Percentiles rank a stretch among this genome's conserved stretches.
Evolutionary conservation across 2,888 invertebrate species (phyloP).

Genomic region (Malthinus flaveolus): DNA sequence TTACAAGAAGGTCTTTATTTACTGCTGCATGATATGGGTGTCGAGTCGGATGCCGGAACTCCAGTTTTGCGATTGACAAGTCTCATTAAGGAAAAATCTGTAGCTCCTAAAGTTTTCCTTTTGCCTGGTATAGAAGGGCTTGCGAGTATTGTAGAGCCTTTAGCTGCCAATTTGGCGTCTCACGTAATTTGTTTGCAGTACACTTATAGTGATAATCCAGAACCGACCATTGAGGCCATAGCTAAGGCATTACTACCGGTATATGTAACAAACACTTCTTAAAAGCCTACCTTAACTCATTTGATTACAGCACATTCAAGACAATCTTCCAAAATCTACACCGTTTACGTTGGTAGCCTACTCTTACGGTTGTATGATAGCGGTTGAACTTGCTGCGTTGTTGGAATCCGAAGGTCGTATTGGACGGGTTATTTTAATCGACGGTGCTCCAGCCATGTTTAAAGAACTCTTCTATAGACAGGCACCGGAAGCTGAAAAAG

Average conservation of each 20-base stretch:
- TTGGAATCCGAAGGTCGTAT: slow-evolving; percentile 68
- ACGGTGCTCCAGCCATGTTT: slow-evolving; percentile 71
- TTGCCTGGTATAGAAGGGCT: slow-evolving; percentile 73
- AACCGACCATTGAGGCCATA: slow-evolving; percentile 57
- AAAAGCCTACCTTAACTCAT: too few species aligned
- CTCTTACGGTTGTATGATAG: slow-evolving; percentile 82
- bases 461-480: slow-evolving; percentile 55
- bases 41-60: slow-evolving; percentile 60
- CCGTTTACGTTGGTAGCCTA: slow-evolving; percentile 81
- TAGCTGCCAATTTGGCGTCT: slow-evolving; percentile 58
- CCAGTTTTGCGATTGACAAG: slow-evolving; percentile 52
- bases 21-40: slow-evolving; percentile 64
- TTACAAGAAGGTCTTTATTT: slow-evolving; percentile 57
- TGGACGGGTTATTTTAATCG: slow-evolving; percentile 75
- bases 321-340: slow-evolving; percentile 58
- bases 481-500: slow-evolving; percentile 51
- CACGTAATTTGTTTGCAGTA: slow-evolving; percentile 61
- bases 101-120: slow-evolving; percentile 57
- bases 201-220: slow-evolving; percentile 50
- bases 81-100: slow-evolving; percentile 15
- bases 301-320: slow-evolving; percentile 58
- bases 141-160: slow-evolving; percentile 57
- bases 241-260: slow-evolving; percentile 61
- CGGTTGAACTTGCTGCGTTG: slow-evolving; percentile 73
- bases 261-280: slow-evolving; percentile 27